Percentiles rank a stretch among this genome's conserved stretches.
Evolutionary conservation across 2,113 vertebrate genomes (phyloP).

Genomic region (Salminus brasiliensis): DNA sequence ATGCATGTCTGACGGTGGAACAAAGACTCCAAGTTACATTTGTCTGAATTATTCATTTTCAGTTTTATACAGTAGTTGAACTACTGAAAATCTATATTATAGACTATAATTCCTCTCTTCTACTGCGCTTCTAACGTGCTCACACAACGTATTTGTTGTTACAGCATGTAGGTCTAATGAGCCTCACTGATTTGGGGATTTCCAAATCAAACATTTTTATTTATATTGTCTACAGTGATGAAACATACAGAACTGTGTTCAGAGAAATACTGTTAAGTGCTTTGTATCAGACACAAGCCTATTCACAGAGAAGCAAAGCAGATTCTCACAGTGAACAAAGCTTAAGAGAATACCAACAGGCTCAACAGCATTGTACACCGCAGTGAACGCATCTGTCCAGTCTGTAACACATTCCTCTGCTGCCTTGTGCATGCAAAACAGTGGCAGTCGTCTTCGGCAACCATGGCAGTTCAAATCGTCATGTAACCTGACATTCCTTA

Average conservation of each 20-base stretch:
- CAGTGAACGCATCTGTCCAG: not conserved
- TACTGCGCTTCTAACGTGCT: conserved; percentile 19
- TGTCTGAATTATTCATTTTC: conserved; percentile 9
- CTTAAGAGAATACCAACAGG: conserved; percentile 15
- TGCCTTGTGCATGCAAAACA: conserved; percentile 33
- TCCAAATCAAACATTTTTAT: not conserved
- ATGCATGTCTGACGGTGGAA: conserved; percentile 39
- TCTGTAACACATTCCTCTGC: not conserved
- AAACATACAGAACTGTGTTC: conserved; percentile 13
- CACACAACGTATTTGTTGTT: conserved; percentile 31
- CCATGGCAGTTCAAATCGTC: conserved; percentile 27
- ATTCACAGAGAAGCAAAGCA: conserved; percentile 38
- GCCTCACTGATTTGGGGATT: conserved; percentile 18
- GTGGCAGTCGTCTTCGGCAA: conserved; percentile 33
- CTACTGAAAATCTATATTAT: not conserved
- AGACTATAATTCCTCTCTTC: not conserved
- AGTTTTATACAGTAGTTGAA: not conserved
- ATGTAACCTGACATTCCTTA: not conserved
- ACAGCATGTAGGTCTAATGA: conserved; percentile 46
- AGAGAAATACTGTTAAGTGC: conserved; percentile 13
- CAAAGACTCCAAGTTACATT: not conserved
- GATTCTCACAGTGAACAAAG: conserved; percentile 32
- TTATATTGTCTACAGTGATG: conserved; percentile 10
- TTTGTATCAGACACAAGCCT: conserved; percentile 35
- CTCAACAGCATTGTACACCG: not conserved